These are phyloP conservation scores for Andricus quercusramuli DNA, from an alignment of 2,888 invertebrate species.

Conservation along the genomic window DNA sequence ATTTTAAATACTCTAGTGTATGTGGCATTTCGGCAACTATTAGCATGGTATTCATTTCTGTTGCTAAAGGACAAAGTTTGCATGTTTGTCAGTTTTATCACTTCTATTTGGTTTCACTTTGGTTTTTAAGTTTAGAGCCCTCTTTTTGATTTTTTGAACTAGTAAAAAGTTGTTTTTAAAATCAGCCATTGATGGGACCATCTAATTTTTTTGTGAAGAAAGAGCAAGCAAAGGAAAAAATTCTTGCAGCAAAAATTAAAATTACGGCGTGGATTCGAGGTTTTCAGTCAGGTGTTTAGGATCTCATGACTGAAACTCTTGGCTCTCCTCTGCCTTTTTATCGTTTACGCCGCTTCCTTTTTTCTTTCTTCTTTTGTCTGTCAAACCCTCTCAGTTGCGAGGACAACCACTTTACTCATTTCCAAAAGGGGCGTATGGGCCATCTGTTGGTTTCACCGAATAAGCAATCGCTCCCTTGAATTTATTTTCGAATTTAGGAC, in stretches of 20 bases:
- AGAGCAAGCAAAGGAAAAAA: too few species aligned
- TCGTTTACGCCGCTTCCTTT: background rate
- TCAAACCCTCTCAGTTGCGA: background rate
- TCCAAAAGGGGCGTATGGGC: background rate
- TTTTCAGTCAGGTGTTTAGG: too few species aligned
- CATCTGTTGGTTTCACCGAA: background rate
- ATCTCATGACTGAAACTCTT: background rate
- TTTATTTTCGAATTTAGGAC: too few species aligned
- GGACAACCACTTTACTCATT: background rate
- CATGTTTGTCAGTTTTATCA: background rate
- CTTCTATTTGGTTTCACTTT: background rate
- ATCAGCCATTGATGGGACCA: too few species aligned
- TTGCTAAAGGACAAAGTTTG: slow-evolving; percentile 1
- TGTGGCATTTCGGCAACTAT: background rate
- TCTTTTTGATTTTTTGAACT: background rate
- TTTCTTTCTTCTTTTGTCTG: background rate
- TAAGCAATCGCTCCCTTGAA: background rate
- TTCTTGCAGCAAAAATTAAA: too few species aligned
- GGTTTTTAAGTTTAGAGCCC: too few species aligned
- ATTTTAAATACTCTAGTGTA: background rate
- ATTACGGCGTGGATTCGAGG: too few species aligned
- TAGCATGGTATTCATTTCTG: background rate
- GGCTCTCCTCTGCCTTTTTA: background rate
- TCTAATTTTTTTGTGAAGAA: too few species aligned
- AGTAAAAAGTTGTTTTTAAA: background rate